phyloP scores from a whole-genome alignment of 2,797 vertebrate species.

The Syndactyla subalaris region DNA sequence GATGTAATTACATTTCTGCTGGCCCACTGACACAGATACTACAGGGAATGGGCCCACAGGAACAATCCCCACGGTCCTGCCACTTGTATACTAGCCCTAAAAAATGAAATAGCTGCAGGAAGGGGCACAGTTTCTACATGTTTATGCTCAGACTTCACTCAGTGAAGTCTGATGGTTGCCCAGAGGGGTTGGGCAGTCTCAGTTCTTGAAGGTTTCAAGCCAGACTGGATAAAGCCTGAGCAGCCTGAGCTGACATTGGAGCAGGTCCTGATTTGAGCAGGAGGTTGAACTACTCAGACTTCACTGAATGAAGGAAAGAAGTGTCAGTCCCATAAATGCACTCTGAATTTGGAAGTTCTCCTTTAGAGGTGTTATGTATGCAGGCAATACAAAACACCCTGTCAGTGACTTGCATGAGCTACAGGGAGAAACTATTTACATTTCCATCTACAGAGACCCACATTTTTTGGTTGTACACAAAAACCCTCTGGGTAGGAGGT shows the following conservation, averaged over 20 bases:
- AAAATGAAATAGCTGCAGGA: background rate
- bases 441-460: background rate
- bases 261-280: background rate
- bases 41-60: background rate
- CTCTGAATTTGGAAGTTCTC: background rate
- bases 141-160: background rate
- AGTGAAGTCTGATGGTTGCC: background rate
- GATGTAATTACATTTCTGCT: background rate
- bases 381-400: background rate
- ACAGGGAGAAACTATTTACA: background rate
- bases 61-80: accelerated
- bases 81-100: accelerated
- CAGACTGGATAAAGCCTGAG: background rate
- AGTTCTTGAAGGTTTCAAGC: background rate
- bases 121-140: background rate
- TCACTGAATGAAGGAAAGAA: background rate
- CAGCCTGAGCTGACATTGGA: background rate
- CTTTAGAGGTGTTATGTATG: accelerated
- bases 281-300: background rate
- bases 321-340: background rate
- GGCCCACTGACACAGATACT: background rate
- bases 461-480: background rate
- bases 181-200: background rate
- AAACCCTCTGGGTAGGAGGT: accelerated
- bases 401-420: background rate